These are phyloP conservation scores for Amblyteles armatorius DNA, from an alignment of 2,888 invertebrate genomes.

Conservation along the genomic window DNA sequence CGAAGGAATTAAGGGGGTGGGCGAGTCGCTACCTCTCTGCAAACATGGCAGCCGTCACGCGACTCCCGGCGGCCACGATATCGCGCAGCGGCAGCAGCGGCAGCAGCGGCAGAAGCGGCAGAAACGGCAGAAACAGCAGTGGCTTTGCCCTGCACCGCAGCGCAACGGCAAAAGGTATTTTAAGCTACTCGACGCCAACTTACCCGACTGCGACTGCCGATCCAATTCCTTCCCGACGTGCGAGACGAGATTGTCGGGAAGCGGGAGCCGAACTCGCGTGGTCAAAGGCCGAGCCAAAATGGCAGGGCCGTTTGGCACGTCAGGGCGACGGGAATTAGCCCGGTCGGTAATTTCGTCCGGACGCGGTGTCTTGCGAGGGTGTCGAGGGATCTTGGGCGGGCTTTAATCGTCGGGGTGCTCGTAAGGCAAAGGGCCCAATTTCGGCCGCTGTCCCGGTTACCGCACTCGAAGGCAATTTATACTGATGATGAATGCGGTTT, in stretches of 20 bases:
- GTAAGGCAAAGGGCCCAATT: no score
- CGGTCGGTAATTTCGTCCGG: neutral
- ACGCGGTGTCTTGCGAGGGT: no score
- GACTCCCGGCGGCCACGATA: constrained; percentile 69
- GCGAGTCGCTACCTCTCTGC: constrained; percentile 74
- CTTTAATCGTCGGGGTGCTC: no score
- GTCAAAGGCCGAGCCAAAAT: constrained; percentile 8
- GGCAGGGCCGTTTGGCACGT: constrained; percentile 3
- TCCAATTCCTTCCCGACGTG: constrained; percentile 57
- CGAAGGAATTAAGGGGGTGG: constrained; percentile 71
- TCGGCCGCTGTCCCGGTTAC: no score
- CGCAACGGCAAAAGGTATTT: constrained; percentile 61
- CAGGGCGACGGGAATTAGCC: neutral
- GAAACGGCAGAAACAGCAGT: constrained; percentile 38
- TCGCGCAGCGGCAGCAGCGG: constrained; percentile 52
- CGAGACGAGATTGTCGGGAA: constrained; percentile 44
- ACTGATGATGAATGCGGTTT: no score
- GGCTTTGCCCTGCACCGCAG: constrained; percentile 31
- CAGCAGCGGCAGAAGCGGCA: constrained; percentile 50
- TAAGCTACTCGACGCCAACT: constrained; percentile 64
- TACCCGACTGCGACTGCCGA: constrained; percentile 52
- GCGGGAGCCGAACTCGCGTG: neutral
- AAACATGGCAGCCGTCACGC: constrained; percentile 84
- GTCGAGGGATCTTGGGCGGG: no score
- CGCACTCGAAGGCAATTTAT: no score